Conservation (phyloP, 2,113 vertebrate species). For the Dascyllus trimaculatus region DNA sequence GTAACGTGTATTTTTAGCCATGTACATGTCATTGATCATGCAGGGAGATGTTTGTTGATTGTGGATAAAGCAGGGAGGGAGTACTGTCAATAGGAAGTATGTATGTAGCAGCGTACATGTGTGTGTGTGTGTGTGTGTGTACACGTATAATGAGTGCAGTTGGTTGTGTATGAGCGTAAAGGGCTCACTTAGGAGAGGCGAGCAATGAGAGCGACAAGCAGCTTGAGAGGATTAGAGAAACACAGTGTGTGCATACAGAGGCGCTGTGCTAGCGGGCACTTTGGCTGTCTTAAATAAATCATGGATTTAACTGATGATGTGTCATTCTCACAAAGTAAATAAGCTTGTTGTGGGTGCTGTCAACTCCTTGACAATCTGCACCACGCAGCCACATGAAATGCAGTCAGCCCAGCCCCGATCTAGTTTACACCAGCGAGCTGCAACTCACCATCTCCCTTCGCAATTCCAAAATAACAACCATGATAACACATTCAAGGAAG, state of each 20-base stretch:
- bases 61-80: slow-evolving; percentile 22
- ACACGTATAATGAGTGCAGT: slow-evolving; percentile 20
- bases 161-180: slow-evolving; percentile 29
- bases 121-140: neutral
- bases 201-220: slow-evolving; percentile 54
- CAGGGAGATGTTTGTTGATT: slow-evolving; percentile 18
- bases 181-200: slow-evolving; percentile 49
- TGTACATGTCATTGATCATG: slow-evolving; percentile 41
- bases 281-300: slow-evolving; percentile 78
- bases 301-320: slow-evolving; percentile 71
- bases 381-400: slow-evolving; percentile 52
- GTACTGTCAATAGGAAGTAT: neutral
- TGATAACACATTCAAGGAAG: slow-evolving; percentile 44
- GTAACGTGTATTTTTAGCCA: slow-evolving; percentile 21
- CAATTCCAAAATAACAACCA: slow-evolving; percentile 52
- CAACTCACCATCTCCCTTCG: slow-evolving; percentile 24
- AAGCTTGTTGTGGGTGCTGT: slow-evolving; percentile 62
- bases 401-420: slow-evolving; percentile 53
- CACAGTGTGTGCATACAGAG: slow-evolving; percentile 64
- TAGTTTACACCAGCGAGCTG: slow-evolving; percentile 37
- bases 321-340: slow-evolving; percentile 77
- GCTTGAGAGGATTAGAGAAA: slow-evolving; percentile 64
- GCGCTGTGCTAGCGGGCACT: slow-evolving; percentile 74
- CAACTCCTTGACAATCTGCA: slow-evolving; percentile 64
- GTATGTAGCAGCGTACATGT: slow-evolving; percentile 48